Conservation (phyloP, 1,140 invertebrate genomes). For the Periplaneta americana region DNA sequence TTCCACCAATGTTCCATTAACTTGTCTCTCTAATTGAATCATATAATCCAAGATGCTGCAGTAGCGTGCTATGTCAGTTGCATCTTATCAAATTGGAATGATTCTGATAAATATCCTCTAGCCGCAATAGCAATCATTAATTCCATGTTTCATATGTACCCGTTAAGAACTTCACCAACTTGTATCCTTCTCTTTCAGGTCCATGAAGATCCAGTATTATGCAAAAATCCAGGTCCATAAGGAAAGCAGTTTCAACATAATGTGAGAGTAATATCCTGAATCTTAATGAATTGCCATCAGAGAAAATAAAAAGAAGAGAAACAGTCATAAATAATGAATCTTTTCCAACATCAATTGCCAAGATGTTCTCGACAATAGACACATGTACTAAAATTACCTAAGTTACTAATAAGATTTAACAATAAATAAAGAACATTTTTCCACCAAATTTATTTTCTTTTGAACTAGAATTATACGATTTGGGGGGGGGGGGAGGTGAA, state of each 20-base stretch:
- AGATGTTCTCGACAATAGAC: background rate
- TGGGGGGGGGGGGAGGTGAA: conserved; percentile 15
- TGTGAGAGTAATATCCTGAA: background rate
- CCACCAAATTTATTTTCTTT: no score
- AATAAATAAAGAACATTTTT: background rate
- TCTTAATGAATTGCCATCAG: background rate
- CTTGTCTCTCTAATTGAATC: no score
- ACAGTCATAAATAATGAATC: conserved; percentile 1
- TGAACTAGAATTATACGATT: conserved; percentile 5
- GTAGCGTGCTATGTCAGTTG: no score
- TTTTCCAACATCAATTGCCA: background rate
- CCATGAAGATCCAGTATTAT: no score
- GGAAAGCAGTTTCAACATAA: background rate
- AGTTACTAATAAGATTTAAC: background rate
- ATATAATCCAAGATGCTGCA: no score
- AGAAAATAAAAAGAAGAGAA: conserved; percentile 16
- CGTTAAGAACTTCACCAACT: no score
- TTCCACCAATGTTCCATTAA: no score
- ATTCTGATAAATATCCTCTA: no score
- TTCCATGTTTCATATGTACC: no score
- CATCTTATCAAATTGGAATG: no score
- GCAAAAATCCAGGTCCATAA: background rate
- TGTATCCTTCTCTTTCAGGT: no score
- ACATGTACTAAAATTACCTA: background rate
- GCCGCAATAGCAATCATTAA: no score